Evolutionary conservation across 2,797 vertebrate species (phyloP), one percentile per base, ranked within the genome.

Genomic region (Pseudotriccus pelzelni): DNA sequence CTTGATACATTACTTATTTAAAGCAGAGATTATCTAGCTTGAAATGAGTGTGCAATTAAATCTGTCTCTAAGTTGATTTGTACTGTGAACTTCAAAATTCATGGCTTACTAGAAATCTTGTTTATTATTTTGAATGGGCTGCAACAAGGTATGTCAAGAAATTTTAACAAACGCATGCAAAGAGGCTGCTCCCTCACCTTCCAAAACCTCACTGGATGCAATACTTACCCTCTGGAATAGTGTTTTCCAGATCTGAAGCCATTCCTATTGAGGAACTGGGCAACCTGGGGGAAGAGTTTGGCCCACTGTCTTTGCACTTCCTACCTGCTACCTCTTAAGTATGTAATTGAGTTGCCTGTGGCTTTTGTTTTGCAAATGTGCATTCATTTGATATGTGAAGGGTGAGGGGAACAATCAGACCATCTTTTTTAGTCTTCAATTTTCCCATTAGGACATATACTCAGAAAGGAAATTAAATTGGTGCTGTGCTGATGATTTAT

Each of bases 401-500:
- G 9, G 8, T 30, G 68, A 79, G 47, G 27, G 52, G 46, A 89
- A 59, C n/a, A 43, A 34, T 56, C 28, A 90, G 87, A 90, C 23
- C 30, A 63, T 83, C 76, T 44, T 81, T 92, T 93, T 93, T 67
- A 79, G 50, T 77, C 73, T 83, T 78, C 64, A 88, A 27, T 90
- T 92, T 95, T 95, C 53, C 86, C 83, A 94, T 96, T 97, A 94
- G 68, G 32, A 56, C 89, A 36, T 87, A 84, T 85, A 87, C 73
- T 88, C 70, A 83, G 84, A 89, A 84, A 94, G 62, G 55, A 97
- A 96, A 97, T 94, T 94, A 97, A 84, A 89, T 91, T 66, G 64
- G 19, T 81, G 37, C 36, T 92, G 10, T 87, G 39, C 8, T 87
- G 86, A 78, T 96, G 94, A 97, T 97, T 96, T 97, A 95, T 95